Percentiles rank a stretch among this genome's conserved stretches.
These are phyloP conservation scores for Macrostomum cliftonense DNA, from an alignment of 2,888 invertebrate species.

Conservation along the genomic window DNA sequence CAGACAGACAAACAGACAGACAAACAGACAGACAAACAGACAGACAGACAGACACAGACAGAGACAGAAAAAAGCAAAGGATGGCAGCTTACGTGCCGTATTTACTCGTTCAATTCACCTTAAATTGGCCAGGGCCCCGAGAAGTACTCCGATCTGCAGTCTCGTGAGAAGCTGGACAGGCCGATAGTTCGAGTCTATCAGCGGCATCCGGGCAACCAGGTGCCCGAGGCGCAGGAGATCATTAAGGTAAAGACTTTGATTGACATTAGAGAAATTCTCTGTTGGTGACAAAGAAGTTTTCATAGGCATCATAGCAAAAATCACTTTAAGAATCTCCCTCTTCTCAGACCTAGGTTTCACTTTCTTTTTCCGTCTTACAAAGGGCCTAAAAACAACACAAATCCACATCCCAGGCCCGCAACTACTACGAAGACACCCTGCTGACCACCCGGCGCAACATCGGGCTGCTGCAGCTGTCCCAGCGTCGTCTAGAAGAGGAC, in stretches of 20 bases:
- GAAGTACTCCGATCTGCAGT: slow-evolving; percentile 23
- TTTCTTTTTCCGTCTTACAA: neutral
- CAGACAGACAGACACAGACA: too few relatives aligned
- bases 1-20: too few relatives aligned
- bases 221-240: slow-evolving; percentile 34
- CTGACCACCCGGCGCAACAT: slow-evolving; percentile 31
- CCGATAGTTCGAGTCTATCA: slow-evolving; percentile 33
- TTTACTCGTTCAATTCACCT: neutral
- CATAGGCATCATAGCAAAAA: too few relatives aligned
- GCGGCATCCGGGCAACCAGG: slow-evolving; percentile 34
- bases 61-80: too few relatives aligned
- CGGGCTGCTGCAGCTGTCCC: slow-evolving; percentile 25
- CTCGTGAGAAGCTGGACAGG: slow-evolving; percentile 29
- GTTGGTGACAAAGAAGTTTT: too few relatives aligned
- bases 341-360: too few relatives aligned
- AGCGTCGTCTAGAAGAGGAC: slow-evolving; percentile 24
- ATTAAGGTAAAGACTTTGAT: slow-evolving; percentile 20
- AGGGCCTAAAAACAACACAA: neutral
- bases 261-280: neutral
- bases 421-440: slow-evolving; percentile 28
- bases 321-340: too few relatives aligned
- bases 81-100: too few relatives aligned
- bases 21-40: too few relatives aligned
- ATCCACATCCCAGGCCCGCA: slow-evolving; percentile 22
- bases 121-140: slow-evolving; percentile 34